These are phyloP conservation scores for Xylophagus ater DNA, from an alignment of 2,888 invertebrate species.

Conservation along the genomic window DNA sequence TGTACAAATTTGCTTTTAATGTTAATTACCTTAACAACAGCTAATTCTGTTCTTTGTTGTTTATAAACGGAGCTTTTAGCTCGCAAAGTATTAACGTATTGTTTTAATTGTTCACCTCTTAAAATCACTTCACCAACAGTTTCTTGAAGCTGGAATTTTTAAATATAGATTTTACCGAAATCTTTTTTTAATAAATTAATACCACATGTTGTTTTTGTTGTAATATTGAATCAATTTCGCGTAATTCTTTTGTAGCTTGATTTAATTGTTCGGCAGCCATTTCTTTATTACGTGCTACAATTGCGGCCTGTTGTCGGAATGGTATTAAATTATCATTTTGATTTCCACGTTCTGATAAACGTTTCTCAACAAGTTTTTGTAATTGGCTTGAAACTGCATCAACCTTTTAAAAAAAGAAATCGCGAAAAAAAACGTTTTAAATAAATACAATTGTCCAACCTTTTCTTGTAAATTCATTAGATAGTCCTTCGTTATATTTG, in stretches of 20 bases:
- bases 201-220: constrained; percentile 46
- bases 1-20: constrained; percentile 11
- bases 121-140: constrained; percentile 56
- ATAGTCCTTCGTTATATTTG: constrained; percentile 54
- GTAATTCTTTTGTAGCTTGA: constrained; percentile 51
- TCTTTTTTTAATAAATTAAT: constrained; percentile 1
- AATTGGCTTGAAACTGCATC: constrained; percentile 49
- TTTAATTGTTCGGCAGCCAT: constrained; percentile 57
- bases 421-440: not conserved
- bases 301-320: constrained; percentile 74
- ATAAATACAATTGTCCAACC: constrained; percentile 34
- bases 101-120: constrained; percentile 73
- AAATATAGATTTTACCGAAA: too few species aligned
- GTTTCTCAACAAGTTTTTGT: constrained; percentile 59
- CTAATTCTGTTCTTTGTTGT: constrained; percentile 63
- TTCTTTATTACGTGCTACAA: constrained; percentile 70
- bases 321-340: constrained; percentile 65
- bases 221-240: constrained; percentile 49
- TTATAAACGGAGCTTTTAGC: constrained; percentile 74
- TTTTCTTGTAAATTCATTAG: constrained; percentile 50
- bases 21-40: constrained; percentile 48
- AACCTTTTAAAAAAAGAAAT: constrained; percentile 30
- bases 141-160: constrained; percentile 36
- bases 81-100: constrained; percentile 69
- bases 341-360: constrained; percentile 52